phyloP scores from a whole-genome alignment of 1,140 invertebrate genomes.

The Lycorma delicatula region DNA sequence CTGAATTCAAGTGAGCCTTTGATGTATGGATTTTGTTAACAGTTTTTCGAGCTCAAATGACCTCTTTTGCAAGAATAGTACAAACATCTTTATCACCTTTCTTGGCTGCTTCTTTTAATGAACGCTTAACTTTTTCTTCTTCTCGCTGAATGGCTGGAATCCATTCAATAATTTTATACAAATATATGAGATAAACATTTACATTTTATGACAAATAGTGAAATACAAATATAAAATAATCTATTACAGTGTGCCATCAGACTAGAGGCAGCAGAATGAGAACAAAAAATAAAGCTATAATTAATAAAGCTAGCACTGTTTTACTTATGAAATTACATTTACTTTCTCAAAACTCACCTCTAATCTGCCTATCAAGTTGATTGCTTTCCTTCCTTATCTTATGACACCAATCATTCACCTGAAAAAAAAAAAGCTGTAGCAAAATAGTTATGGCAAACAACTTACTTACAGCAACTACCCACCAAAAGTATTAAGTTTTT shows the following conservation, averaged over 20 bases:
- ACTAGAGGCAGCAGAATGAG: too few relatives aligned
- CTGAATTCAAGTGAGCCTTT: constrained; percentile 96
- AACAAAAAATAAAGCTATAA: too few relatives aligned
- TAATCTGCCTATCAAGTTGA: constrained; percentile 86
- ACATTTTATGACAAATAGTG: too few relatives aligned
- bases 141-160: constrained; percentile 90
- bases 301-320: too few relatives aligned
- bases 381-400: constrained; percentile 89
- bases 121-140: constrained; percentile 92
- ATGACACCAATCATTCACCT: constrained; percentile 92
- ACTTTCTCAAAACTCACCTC: constrained; percentile 56
- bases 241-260: too few relatives aligned
- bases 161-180: too few relatives aligned
- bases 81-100: constrained; percentile 94
- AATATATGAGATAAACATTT: too few relatives aligned
- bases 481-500: not conserved
- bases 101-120: constrained; percentile 92
- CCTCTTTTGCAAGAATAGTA: constrained; percentile 89
- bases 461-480: constrained; percentile 1
- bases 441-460: not conserved
- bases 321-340: too few relatives aligned
- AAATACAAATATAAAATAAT: too few relatives aligned
- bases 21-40: constrained; percentile 87
- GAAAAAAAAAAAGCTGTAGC: constrained; percentile 25
- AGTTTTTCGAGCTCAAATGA: constrained; percentile 82